Base-by-base conservation (phyloP, 2,797 vertebrate genomes). In the Rhinogobio ventralis region DNA sequence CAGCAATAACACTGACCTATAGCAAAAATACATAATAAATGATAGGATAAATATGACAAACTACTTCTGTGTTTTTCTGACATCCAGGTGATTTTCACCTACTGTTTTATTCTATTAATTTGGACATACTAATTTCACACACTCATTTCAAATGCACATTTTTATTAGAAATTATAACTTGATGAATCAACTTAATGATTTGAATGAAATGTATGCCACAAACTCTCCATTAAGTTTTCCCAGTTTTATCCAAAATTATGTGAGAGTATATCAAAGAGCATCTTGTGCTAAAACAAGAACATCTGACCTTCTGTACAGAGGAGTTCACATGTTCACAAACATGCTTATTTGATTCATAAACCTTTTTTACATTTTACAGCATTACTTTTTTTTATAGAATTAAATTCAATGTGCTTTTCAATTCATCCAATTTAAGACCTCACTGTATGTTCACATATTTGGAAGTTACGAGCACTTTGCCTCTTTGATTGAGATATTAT, bases 401-500 rank as follows among this genome's bases (percentile, higher is more conserved):
- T 49, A 17, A 51, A 15, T 49, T 39, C 30, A 33, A 15, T 1
- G 3, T 77, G 14, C 8, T 78, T 67, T 62, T 68, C 82, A 14
- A 81, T 13, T 28, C 39, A 9, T 84, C 81, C 81, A 33, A 66
- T 17, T 46, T 10, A 25, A 17, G n/a, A 46, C 15, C 46, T 49
- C 7, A 10, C 9, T 62, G 28, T 66, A 66, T 25, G 1, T 74
- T 25, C 49, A 11, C 23, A 46, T 15, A 15, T 69, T 68, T 60
- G 5, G 4, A 60, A 76, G 17, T 67, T 10, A 10, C 3, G 19
- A 39, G 67, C 23, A 19, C 4, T 57, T 46, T 81, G 25, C 51
- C n/a, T 53, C 23, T 20, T 2, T 42, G 15, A 80, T 68, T 49
- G 57, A 83, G 51, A 80, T 68, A 74, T 79, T 28, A 60, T 57